Evolutionary conservation across 2,797 vertebrate genomes (phyloP), one percentile per base, ranked within the genome.

Genomic region (Podarcis lilfordi): DNA sequence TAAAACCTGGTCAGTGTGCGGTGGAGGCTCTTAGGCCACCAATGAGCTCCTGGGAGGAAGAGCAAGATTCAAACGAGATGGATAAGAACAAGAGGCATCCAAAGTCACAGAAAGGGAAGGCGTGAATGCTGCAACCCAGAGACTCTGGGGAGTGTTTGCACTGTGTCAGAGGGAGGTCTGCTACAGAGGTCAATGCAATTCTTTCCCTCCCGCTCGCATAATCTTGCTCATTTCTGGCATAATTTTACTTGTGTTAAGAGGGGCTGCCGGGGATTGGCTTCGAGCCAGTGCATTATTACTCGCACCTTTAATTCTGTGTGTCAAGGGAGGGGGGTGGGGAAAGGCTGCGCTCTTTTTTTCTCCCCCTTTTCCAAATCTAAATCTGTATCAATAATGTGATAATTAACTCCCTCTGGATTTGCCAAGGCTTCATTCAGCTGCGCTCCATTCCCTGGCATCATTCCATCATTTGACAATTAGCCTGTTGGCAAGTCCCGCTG

Each of bases 361-460:
- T 90, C 19, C 17, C 25, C 23, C 37, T 25, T 84, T 43, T 68
- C 45, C 8, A 8, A 35, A 40, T 87, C 94, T 78, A 92, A 85
- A 85, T 40, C 91, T 84, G 92, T 95, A 94, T 94, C 94, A 94
- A 91, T 95, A 96, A 89, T 71, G 91, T 91, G 91, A 92, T 95
- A 93, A 95, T 95, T 94, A 92, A 91, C 90, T 95, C 92, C 92
- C 92, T 25, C 79, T 89, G 87, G 93, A 29, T 40, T 74, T 94
- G 89, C 87, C 89, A 91, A 77, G 79, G 32, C 80, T 86, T 89
- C 64, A 8, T 88, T 95, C 91, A 90, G 90, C 90, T 92, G 74
- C 3, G 37, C 90, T 88, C 3, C 85, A 77, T 68, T 91, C 89
- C 80, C 87, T 95, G 95, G 94, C 91, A 0, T 50, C 88, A 89